Conservation (phyloP, 2,888 invertebrate genomes). For the Antitype chi region DNA sequence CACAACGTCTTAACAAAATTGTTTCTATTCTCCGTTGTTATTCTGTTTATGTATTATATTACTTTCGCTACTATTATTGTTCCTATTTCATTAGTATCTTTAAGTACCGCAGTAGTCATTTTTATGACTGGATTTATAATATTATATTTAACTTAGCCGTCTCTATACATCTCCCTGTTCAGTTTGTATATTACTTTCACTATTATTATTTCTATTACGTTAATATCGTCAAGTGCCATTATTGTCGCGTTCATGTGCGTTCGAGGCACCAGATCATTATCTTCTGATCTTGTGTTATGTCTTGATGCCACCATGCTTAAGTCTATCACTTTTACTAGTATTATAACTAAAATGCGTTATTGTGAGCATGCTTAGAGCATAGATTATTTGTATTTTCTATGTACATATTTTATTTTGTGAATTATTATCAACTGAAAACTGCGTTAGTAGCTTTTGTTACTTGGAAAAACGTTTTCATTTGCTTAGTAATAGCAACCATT, state of each 20-base stretch:
- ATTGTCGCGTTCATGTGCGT: conserved; percentile 51
- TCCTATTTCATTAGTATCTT: neutral
- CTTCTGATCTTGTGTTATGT: conserved; percentile 57
- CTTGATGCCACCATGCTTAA: conserved; percentile 48
- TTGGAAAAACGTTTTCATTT: too few relatives aligned
- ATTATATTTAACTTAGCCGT: conserved; percentile 2
- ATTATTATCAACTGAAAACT: neutral
- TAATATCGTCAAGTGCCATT: conserved; percentile 69
- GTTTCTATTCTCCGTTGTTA: neutral
- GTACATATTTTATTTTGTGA: neutral
- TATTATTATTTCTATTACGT: conserved; percentile 76
- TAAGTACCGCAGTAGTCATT: neutral
- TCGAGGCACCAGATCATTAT: conserved; percentile 55
- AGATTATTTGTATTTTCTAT: neutral
- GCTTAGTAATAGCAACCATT: neutral
- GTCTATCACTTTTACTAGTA: conserved; percentile 40
- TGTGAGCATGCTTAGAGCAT: conserved; percentile 1
- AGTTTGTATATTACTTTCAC: conserved; percentile 74
- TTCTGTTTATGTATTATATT: neutral
- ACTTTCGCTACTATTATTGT: neutral
- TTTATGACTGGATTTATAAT: too few relatives aligned
- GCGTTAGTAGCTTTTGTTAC: neutral
- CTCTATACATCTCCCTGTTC: conserved; percentile 56
- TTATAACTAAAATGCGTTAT: conserved; percentile 16
- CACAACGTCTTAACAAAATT: neutral